Percentiles rank a stretch among this genome's conserved stretches.
These are phyloP conservation scores for Microcaecilia unicolor DNA, from an alignment of 2,797 vertebrate genomes.

Conservation along the genomic window DNA sequence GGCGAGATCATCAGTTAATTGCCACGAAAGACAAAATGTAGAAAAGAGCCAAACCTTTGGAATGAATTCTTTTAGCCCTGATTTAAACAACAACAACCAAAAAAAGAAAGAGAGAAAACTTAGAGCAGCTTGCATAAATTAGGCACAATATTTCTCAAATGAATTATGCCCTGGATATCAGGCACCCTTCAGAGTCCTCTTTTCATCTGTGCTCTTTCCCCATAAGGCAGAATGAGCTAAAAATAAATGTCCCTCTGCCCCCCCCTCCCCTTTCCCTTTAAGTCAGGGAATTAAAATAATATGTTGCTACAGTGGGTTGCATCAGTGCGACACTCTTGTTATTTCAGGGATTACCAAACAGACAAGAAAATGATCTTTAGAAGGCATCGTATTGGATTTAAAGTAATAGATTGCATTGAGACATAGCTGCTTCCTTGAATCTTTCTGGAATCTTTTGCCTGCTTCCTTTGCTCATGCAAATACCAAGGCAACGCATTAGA, in stretches of 20 bases:
- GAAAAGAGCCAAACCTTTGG: slow-evolving; percentile 8
- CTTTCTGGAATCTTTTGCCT: slow-evolving; percentile 19
- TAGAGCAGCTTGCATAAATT: slow-evolving; percentile 24
- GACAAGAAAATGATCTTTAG: slow-evolving; percentile 20
- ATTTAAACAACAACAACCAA: too few species aligned
- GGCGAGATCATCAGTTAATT: slow-evolving; percentile 32
- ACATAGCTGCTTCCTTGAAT: slow-evolving; percentile 21
- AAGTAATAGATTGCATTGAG: slow-evolving; percentile 26
- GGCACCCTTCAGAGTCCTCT: slow-evolving; percentile 34
- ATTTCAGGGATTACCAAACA: slow-evolving; percentile 30
- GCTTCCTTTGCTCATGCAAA: slow-evolving; percentile 64
- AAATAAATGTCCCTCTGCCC: slow-evolving; percentile 51
- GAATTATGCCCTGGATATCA: slow-evolving; percentile 39
- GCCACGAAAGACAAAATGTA: slow-evolving; percentile 13
- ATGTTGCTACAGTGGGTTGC: slow-evolving; percentile 27
- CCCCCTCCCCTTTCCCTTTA: slow-evolving; percentile 34
- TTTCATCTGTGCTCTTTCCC: slow-evolving; percentile 40
- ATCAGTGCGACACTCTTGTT: slow-evolving; percentile 8
- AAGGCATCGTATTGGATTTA: slow-evolving; percentile 23
- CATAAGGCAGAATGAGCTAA: slow-evolving; percentile 39
- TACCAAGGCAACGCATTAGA: slow-evolving; percentile 83
- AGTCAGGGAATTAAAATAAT: slow-evolving; percentile 36
- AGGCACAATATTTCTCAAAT: slow-evolving; percentile 43
- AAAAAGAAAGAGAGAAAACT: too few species aligned
- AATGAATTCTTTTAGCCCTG: slow-evolving; percentile 10